Evolutionary conservation across 2,888 invertebrate genomes (phyloP).

Genomic region (Abrostola triplasia): DNA sequence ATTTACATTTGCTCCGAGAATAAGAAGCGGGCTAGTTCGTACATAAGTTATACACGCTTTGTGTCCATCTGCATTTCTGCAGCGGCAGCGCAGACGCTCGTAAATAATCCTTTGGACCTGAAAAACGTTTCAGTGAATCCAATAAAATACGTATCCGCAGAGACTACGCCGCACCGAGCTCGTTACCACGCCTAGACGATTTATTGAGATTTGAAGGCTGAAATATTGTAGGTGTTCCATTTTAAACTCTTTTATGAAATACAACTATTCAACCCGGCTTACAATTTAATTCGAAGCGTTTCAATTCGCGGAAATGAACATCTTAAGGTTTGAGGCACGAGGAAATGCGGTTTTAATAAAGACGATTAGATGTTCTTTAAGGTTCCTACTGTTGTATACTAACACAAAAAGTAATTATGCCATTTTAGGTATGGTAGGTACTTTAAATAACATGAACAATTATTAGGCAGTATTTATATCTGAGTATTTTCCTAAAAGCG

Average conservation of each 20-base stretch:
- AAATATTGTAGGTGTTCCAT: conserved; percentile 87
- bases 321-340: not conserved
- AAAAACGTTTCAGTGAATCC: conserved; percentile 88
- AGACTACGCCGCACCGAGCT: conserved; percentile 87
- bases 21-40: conserved; percentile 31
- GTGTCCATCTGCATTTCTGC: conserved; percentile 87
- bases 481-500: conserved; percentile 45
- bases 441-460: conserved; percentile 19
- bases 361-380: not conserved
- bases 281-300: conserved; percentile 51
- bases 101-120: conserved; percentile 88
- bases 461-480: conserved; percentile 29
- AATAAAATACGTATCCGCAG: conserved; percentile 89
- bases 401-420: no score
- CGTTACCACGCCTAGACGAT: conserved; percentile 88
- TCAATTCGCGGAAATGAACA: conserved; percentile 6
- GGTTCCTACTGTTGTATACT: not conserved
- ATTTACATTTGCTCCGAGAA: conserved; percentile 43
- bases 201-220: conserved; percentile 88
- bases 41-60: conserved; percentile 55
- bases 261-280: conserved; percentile 60
- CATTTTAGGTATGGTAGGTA: not conserved
- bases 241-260: conserved; percentile 85
- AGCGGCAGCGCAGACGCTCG: conserved; percentile 83
- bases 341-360: no score